Evolutionary conservation across 2,888 invertebrate species (phyloP).

Genomic region (Drosophila merina): DNA sequence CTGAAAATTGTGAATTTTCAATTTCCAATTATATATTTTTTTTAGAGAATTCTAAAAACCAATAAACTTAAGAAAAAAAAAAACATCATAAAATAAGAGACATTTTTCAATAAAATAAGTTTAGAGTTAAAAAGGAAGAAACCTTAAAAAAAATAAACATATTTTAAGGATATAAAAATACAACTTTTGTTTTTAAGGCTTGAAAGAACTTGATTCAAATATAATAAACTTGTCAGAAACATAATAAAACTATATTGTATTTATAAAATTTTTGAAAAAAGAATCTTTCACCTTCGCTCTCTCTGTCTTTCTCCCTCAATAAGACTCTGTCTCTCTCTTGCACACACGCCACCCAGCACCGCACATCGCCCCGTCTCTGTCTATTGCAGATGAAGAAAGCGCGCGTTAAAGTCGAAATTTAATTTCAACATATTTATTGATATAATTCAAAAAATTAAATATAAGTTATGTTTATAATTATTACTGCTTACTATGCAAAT

Average conservation of each 20-base stretch:
- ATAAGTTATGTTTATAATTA: conserved; percentile 75
- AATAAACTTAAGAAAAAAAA: not conserved
- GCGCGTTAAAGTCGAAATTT: conserved; percentile 37
- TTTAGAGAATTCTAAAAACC: no score
- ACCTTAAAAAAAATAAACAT: not conserved
- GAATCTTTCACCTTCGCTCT: not conserved
- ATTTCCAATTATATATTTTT: not conserved
- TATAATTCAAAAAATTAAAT: conserved; percentile 81
- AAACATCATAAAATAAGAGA: not conserved
- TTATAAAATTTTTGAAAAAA: not conserved
- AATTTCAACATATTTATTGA: conserved; percentile 82
- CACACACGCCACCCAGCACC: no score
- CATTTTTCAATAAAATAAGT: not conserved
- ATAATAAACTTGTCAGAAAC: not conserved
- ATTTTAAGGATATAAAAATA: not conserved
- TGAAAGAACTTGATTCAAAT: not conserved
- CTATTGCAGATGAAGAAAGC: conserved; percentile 32
- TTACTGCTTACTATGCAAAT: conserved; percentile 80
- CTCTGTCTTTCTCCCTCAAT: not conserved
- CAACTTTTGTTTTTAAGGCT: no score
- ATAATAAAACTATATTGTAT: not conserved
- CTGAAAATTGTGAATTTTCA: not conserved
- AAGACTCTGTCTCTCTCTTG: conserved; percentile 7
- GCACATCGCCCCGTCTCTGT: conserved; percentile 17
- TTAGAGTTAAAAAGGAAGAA: not conserved